Evolutionary conservation across 1,140 invertebrate species (phyloP), one percentile per base, ranked within the genome.

Genomic region (Hirudo medicinalis): DNA sequence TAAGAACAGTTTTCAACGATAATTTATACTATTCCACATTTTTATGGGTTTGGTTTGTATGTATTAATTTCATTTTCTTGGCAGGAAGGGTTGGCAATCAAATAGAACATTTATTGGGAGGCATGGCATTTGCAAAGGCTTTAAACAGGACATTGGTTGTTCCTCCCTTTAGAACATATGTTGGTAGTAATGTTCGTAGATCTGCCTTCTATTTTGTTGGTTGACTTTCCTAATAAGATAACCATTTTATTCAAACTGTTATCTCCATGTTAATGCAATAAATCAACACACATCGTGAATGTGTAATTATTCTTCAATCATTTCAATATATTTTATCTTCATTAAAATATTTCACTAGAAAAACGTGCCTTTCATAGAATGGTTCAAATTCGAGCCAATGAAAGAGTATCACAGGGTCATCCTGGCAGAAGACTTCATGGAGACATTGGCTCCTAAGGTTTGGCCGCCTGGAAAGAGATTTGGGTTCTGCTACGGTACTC

Each of bases 51-150:
- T 57, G 32, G 27, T 2, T 43, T 20, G 11, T n/a, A 55, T 36
- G 5, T 27, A 13, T 40, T 15, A 68, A 17, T 20, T 19, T 54
- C 49, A 36, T 57, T 20, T 43, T 60, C 2, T 75, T 72, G 29
- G 13, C 69, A 83, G 83, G 83, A 25, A 74, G 84, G 73, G 95
- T 96, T 87, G 94, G 94, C 29, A 97, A 97, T 82, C 93, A 97
- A 84, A 92, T 91, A 3, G 93, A 97, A 82, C 92, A 97, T 80
- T 95, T 96, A 81, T 80, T 97, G 67, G 94, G 94, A 66, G 86
- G 89, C 49, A 80, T 97, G 69, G 89, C 88, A 60, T 97, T 97
- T 85, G 89, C 92, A 25, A 89, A 91, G 82, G 87, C 86, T 9
- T 76, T 97, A n/a, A 91, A 96, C 82, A 86, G 94, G 76, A 95